Evolutionary conservation across 2,888 invertebrate genomes (phyloP).

Genomic region (Hyposoter dolosus): DNA sequence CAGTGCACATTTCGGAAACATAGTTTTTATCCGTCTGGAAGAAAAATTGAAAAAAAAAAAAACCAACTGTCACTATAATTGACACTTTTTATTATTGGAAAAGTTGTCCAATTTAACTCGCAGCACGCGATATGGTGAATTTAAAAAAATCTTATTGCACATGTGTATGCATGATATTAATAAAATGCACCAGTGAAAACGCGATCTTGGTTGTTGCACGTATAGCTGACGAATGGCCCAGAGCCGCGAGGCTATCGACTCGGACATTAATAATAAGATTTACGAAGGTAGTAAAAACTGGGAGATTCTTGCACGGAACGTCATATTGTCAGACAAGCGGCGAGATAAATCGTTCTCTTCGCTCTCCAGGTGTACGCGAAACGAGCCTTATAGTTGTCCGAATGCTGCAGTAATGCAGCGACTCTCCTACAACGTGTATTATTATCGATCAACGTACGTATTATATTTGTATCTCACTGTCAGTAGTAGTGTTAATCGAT

Average conservation of each 20-base stretch:
- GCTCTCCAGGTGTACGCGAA: slow-evolving; percentile 46
- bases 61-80: not conserved
- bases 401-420: slow-evolving; percentile 19
- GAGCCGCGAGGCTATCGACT: slow-evolving; percentile 67
- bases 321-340: slow-evolving; percentile 60
- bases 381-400: slow-evolving; percentile 20
- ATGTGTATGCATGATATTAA: not conserved
- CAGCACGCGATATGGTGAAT: not conserved
- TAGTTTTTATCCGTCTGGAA: not conserved
- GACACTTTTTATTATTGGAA: not conserved
- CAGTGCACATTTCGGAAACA: not conserved
- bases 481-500: slow-evolving; percentile 57
- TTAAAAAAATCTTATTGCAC: not conserved
- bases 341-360: slow-evolving; percentile 60
- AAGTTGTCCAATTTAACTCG: not conserved
- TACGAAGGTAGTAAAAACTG: slow-evolving; percentile 64
- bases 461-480: slow-evolving; percentile 22
- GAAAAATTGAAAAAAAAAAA: not conserved
- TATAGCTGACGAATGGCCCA: slow-evolving; percentile 64
- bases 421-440: slow-evolving; percentile 4
- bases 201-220: slow-evolving; percentile 44
- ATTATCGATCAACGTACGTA: slow-evolving; percentile 19
- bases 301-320: slow-evolving; percentile 50
- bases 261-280: slow-evolving; percentile 68
- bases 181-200: not conserved